These are phyloP conservation scores for Recurvirostra avosetta DNA, from an alignment of 2,113 vertebrate species.

Conservation along the genomic window DNA sequence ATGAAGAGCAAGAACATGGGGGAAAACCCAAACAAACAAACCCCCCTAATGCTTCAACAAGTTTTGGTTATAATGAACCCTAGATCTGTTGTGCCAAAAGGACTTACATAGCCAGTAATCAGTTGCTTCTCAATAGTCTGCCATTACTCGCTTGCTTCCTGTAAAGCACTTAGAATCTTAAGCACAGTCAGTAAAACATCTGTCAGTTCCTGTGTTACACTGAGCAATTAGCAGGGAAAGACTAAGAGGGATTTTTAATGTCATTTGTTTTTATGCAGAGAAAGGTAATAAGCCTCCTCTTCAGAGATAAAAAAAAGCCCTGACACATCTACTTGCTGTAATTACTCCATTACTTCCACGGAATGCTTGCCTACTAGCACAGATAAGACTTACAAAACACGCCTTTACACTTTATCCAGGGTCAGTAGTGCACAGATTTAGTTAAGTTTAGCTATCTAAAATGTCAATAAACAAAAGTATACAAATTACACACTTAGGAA, in stretches of 20 bases:
- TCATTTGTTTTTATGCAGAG: background rate
- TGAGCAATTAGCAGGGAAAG: background rate
- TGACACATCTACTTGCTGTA: background rate
- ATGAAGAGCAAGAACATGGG: background rate
- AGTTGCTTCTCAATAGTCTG: background rate
- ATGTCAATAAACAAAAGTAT: background rate
- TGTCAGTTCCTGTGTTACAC: background rate
- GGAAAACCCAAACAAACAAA: background rate
- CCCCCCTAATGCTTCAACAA: accelerated
- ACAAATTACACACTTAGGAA: background rate
- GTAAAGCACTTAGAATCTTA: background rate
- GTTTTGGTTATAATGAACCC: background rate
- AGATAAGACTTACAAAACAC: background rate
- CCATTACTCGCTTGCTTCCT: accelerated
- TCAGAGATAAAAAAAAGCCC: background rate
- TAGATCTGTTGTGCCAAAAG: background rate
- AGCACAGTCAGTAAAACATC: background rate
- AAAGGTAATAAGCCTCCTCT: background rate
- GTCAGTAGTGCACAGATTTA: background rate
- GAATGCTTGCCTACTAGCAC: background rate
- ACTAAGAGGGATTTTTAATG: background rate
- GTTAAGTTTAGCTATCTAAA: background rate
- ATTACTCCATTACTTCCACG: background rate
- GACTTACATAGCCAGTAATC: background rate
- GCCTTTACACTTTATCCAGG: background rate